These are phyloP conservation scores for Lagorchestes hirsutus DNA, from an alignment of 2,797 vertebrate species.

Conservation along the genomic window DNA sequence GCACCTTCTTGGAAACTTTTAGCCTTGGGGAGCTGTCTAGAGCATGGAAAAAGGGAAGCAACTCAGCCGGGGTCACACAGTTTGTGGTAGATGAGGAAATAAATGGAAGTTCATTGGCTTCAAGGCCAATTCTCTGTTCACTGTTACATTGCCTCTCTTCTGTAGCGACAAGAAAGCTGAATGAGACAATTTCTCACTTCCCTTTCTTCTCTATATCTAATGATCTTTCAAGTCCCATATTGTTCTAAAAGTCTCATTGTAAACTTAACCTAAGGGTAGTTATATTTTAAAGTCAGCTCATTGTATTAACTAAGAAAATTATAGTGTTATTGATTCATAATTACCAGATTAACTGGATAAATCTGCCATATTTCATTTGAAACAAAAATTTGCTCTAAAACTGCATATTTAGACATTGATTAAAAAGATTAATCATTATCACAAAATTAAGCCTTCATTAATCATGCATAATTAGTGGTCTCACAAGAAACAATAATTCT, in stretches of 20 bases:
- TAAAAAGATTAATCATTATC: constrained; percentile 49
- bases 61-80: background rate
- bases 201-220: background rate
- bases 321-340: constrained; percentile 15
- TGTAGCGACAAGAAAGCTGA: background rate
- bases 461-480: constrained; percentile 16
- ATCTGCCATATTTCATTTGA: constrained; percentile 18
- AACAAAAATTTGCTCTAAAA: background rate
- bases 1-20: background rate
- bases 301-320: background rate
- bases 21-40: background rate
- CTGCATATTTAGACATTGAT: background rate
- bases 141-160: background rate
- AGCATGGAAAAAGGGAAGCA: background rate
- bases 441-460: background rate
- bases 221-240: background rate
- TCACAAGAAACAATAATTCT: constrained; percentile 34
- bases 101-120: background rate
- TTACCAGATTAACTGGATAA: constrained; percentile 9
- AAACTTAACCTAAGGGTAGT: background rate
- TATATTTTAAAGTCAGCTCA: background rate
- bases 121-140: background rate
- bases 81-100: background rate
- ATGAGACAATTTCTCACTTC: background rate
- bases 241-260: background rate